Evolutionary conservation across 2,797 vertebrate species (phyloP), one percentile per base, ranked within the genome.

Genomic region (Arnoldichthys spilopterus): DNA sequence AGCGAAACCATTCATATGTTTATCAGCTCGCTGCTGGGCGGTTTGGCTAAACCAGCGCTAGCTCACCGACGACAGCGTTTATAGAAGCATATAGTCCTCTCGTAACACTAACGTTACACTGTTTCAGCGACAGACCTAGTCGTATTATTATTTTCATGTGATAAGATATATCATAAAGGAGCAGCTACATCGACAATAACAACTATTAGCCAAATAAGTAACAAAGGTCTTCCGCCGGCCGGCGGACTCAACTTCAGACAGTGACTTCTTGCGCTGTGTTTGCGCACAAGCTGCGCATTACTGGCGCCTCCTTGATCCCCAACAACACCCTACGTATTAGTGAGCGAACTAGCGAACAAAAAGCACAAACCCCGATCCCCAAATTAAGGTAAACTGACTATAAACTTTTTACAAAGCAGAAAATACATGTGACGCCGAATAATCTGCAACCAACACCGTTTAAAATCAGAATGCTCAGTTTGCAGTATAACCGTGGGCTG

Each of bases 221-320:
- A 16, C 13, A 8, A 34, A 0, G 30, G 13, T 20, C 30, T 47
- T 28, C 20, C 28, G 4, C 45, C 37, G 8, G 70, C 37, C 34
- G 53, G 45, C 45, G 6, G 0, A 15, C 30, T 34, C 34, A 51
- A 63, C 20, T 2, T 24, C 11, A 62, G 20, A 26, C 3, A 18
- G 24, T 18, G 53, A 47, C 26, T 2, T 8, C 37, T 40, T 8
- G 43, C 43, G 43, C 43, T 13, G 13, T 56, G 12, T 72, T 69
- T 82, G 74, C 77, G 80, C 74, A 83, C 12, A 69, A 49, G 15
- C 40, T n/a, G 34, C 82, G 79, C 79, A 67, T 30, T 8, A 9
- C 20, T 58, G 77, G 71, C 43, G 72, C 47, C 0, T 37, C 16
- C 15, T 18, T 47, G 20, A 56, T 34, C 13, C 26, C 3, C 5